Percentiles rank a stretch among this genome's conserved stretches.
Conservation (phyloP, 2,797 vertebrate genomes). For the Chrosomus eos region DNA sequence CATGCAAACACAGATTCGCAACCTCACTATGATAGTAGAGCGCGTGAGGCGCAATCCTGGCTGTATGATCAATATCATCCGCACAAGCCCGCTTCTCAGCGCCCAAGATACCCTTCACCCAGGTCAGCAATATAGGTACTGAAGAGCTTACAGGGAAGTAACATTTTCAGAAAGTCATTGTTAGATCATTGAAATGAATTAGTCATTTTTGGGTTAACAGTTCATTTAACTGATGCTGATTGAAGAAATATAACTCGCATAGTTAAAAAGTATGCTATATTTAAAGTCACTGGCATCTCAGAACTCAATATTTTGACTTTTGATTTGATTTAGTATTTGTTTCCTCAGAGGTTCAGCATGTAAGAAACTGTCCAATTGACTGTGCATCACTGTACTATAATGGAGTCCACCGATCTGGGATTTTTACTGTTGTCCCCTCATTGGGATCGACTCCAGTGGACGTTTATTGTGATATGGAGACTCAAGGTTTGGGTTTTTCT, state of each 20-base stretch:
- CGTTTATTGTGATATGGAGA: conserved; percentile 77
- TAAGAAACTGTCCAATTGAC: conserved; percentile 70
- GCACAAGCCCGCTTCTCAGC: conserved; percentile 48
- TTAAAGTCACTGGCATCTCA: neutral
- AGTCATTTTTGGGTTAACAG: too few species aligned
- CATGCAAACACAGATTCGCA: conserved; percentile 71
- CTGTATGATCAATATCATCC: conserved; percentile 67
- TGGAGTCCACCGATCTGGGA: conserved; percentile 65
- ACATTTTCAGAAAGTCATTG: neutral
- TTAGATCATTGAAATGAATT: too few species aligned
- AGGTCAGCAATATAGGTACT: conserved; percentile 60
- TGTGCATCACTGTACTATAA: conserved; percentile 73
- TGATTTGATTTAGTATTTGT: neutral
- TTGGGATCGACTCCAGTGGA: conserved; percentile 62
- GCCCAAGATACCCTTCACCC: conserved; percentile 62
- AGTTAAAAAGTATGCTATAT: neutral
- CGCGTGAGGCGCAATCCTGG: conserved; percentile 64
- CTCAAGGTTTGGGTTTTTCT: conserved; percentile 64
- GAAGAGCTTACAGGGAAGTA: conserved; percentile 14
- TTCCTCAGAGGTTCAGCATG: conserved; percentile 63
- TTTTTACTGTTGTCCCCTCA: conserved; percentile 73
- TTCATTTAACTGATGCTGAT: too few species aligned
- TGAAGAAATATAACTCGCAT: too few species aligned
- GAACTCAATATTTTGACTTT: neutral
- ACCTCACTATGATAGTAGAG: conserved; percentile 69